Percentiles rank a stretch among this genome's conserved stretches.
Conservation (phyloP, 2,113 vertebrate species). For the Caranx ignobilis region DNA sequence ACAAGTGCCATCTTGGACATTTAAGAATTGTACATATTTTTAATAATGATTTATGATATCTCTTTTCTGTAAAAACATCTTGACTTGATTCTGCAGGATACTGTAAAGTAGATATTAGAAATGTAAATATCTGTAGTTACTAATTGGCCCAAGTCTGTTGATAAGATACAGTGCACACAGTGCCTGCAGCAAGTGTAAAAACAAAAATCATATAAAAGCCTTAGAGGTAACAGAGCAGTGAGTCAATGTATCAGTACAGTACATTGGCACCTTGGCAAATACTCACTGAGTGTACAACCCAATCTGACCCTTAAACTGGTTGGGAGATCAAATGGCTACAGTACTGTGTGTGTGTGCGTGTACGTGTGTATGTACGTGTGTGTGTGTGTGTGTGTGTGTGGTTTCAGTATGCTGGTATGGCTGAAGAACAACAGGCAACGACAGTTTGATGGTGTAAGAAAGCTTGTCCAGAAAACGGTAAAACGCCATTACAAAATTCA, state of each 20-base stretch:
- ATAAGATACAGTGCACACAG: conserved; percentile 22
- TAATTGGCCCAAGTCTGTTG: conserved; percentile 38
- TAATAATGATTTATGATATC: not conserved
- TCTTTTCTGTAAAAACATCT: not conserved
- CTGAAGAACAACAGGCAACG: conserved; percentile 46
- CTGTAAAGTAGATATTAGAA: not conserved
- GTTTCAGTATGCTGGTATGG: conserved; percentile 53
- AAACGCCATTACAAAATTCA: conserved; percentile 23
- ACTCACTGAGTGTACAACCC: conserved; percentile 5
- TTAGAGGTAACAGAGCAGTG: conserved; percentile 45
- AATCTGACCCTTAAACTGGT: conserved; percentile 27
- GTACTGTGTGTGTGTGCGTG: not conserved
- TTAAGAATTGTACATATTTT: conserved; percentile 1
- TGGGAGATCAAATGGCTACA: conserved; percentile 34
- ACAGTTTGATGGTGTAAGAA: conserved; percentile 12
- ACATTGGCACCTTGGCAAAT: conserved; percentile 47
- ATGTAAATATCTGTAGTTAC: conserved; percentile 31
- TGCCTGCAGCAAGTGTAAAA: conserved; percentile 23
- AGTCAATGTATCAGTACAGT: conserved; percentile 25
- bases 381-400: not conserved
- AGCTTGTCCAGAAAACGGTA: conserved; percentile 28
- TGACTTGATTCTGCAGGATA: not conserved
- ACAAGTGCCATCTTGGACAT: not conserved
- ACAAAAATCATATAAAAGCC: conserved; percentile 9
- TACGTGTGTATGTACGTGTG: conserved; percentile 6